phyloP scores from a whole-genome alignment of 2,888 invertebrate genomes.

The Steromphala cineraria region DNA sequence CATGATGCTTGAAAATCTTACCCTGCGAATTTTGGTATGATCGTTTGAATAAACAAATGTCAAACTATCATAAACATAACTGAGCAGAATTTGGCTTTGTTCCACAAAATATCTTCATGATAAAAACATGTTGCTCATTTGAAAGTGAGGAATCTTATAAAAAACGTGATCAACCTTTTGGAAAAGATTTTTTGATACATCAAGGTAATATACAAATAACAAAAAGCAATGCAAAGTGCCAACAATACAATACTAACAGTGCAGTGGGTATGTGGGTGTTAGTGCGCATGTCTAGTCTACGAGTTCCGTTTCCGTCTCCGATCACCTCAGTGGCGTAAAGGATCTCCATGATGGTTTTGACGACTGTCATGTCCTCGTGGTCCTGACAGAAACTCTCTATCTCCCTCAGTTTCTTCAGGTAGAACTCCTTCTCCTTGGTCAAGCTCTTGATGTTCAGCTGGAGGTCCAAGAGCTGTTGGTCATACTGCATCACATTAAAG shows the following conservation, averaged over 20 bases:
- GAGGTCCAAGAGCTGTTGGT: constrained; percentile 47
- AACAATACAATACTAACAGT: constrained; percentile 8
- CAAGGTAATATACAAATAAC: background rate
- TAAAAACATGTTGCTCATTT: too few species aligned
- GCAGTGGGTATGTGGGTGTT: constrained; percentile 5
- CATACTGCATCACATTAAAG: constrained; percentile 9
- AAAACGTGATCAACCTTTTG: too few species aligned
- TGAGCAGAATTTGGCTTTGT: too few species aligned
- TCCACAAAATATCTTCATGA: too few species aligned
- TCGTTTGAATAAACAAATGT: too few species aligned
- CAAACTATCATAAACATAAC: too few species aligned
- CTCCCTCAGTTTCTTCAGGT: constrained; percentile 97
- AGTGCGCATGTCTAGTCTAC: constrained; percentile 3
- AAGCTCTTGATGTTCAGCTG: constrained; percentile 45
- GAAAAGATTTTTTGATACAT: background rate
- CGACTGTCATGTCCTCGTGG: constrained; percentile 81
- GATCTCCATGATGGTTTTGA: constrained; percentile 95
- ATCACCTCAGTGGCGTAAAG: constrained; percentile 97
- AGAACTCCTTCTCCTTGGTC: constrained; percentile 96
- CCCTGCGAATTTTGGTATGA: too few species aligned
- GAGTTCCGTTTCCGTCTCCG: background rate
- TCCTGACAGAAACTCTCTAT: constrained; percentile 99
- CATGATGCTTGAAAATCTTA: too few species aligned
- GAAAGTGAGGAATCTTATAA: too few species aligned
- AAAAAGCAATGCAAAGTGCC: background rate